Evolutionary conservation across 2,888 invertebrate species (phyloP), one percentile per base, ranked within the genome.

Genomic region (Heliconius aoede): DNA sequence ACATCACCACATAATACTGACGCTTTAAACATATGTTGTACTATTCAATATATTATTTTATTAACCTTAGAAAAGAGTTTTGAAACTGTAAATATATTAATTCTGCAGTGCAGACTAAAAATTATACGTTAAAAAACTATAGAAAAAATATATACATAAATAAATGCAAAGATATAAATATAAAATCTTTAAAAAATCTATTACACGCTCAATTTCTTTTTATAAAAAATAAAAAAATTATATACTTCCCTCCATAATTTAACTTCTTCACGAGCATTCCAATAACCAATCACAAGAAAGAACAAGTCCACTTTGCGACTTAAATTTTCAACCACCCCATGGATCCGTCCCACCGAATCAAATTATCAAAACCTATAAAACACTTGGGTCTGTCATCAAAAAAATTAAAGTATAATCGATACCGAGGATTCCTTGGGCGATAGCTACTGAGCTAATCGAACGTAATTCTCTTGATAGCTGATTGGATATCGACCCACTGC

Each of bases 401-500:
- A 60, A 60, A 72, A 60, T 72, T 58, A 60, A 60, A 64, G 62
- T 46, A 65, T 65, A 71, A 71, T 88, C 86, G 86, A 84, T 85
- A 83, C 85, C 83, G 80, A 80, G 80, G 79, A 86, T 86, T 86
- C 86, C 88, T 88, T 87, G 87, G 88, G 84, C 84, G 84, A 85
- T 85, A 86, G 86, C 85, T 60, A 60, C 60, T 60, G 26, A 86
- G 87, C 89, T 91, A 92, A 93, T 92, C 91, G 90, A 85, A 90
- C 90, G 91, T 91, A 90, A 90, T 89, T 88, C 87, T 85, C 85
- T 84, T 85, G 86, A 78, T 79, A 83, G 83, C 88, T 92, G 94
- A 93, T 93, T 93, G 92, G 90, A 85, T 94, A 94, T 94, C 92
- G 94, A 94, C 86, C 90, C 84, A 80, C 85, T 86, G 84, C 85